Evolutionary conservation across 2,888 invertebrate species (phyloP).

Genomic region (Orthosia incerta): DNA sequence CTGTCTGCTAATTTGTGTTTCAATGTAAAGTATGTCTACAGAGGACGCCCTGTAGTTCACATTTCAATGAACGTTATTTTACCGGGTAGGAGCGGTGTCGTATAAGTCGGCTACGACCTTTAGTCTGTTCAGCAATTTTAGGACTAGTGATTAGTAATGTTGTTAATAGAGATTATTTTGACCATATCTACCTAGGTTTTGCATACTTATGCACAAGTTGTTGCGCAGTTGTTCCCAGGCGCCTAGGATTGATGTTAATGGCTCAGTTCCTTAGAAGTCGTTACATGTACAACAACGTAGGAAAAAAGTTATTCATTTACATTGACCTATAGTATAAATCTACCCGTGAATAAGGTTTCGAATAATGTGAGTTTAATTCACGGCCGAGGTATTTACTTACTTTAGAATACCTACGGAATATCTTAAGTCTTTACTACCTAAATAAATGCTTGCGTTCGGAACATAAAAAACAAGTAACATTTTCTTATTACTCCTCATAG

Average conservation of each 20-base stretch:
- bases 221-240: background rate
- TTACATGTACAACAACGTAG: background rate
- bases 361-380: background rate
- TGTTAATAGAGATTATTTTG: slow-evolving; percentile 35
- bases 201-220: background rate
- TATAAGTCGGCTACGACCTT: too few relatives aligned
- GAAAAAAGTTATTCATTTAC: background rate
- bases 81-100: too few relatives aligned
- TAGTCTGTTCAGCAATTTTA: slow-evolving; percentile 23
- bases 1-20: too few relatives aligned
- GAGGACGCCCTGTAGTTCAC: too few relatives aligned
- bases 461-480: background rate
- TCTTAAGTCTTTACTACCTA: background rate
- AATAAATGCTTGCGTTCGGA: background rate
- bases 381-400: background rate
- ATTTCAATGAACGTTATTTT: too few relatives aligned
- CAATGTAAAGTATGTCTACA: too few relatives aligned
- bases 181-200: slow-evolving; percentile 11
- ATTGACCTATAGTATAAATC: background rate
- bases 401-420: background rate
- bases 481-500: background rate
- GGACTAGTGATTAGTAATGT: slow-evolving; percentile 10
- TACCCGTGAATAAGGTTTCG: background rate
- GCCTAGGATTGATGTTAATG: background rate
- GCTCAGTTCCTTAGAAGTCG: background rate